A percentile compares a stretch with the other conserved stretches of the same genome.
These are phyloP conservation scores for Micrasema longulum DNA, from an alignment of 1,140 invertebrate genomes.

Conservation along the genomic window DNA sequence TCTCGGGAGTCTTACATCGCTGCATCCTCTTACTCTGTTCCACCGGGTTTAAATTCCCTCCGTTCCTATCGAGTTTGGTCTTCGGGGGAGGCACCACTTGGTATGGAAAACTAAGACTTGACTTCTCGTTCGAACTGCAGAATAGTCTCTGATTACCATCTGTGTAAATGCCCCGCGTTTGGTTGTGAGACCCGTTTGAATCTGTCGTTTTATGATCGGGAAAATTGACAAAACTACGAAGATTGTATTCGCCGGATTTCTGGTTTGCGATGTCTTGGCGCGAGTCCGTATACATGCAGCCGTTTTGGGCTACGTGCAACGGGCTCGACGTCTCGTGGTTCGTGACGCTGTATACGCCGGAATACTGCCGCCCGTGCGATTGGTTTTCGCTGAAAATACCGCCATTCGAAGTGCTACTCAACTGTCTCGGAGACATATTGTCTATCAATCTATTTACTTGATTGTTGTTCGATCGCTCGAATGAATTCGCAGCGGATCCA, in stretches of 20 bases:
- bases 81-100: constrained; percentile 55
- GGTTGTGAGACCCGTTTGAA: constrained; percentile 13
- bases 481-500: constrained; percentile 56
- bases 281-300: constrained; percentile 35
- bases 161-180: constrained; percentile 21
- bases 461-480: constrained; percentile 55
- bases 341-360: constrained; percentile 58
- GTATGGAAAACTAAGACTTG: constrained; percentile 47
- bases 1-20: constrained; percentile 79
- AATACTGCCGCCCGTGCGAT: constrained; percentile 57
- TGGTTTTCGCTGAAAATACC: constrained; percentile 59
- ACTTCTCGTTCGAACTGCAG: constrained; percentile 38
- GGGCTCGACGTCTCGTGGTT: constrained; percentile 47
- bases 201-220: constrained; percentile 1
- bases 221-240: constrained; percentile 43
- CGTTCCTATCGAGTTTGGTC: constrained; percentile 50
- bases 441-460: constrained; percentile 47
- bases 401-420: constrained; percentile 52
- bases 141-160: too few relatives aligned
- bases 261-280: constrained; percentile 29
- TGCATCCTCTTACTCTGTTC: constrained; percentile 65
- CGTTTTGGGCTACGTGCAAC: constrained; percentile 28
- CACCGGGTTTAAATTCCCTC: constrained; percentile 52
- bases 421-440: constrained; percentile 46
- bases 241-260: constrained; percentile 45